phyloP scores from a whole-genome alignment of 1,140 invertebrate genomes.

The Homarus americanus region DNA sequence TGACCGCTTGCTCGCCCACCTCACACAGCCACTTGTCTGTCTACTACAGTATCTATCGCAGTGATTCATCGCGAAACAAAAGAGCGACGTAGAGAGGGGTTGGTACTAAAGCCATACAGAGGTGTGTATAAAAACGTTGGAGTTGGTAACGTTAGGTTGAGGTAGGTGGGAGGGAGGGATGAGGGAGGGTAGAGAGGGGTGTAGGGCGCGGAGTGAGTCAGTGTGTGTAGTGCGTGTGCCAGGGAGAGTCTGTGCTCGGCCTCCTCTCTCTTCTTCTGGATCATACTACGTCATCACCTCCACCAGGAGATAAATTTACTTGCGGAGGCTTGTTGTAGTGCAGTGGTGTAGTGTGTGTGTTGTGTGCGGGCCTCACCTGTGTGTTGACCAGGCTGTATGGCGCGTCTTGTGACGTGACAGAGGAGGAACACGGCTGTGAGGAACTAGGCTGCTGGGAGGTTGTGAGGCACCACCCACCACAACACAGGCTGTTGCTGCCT shows the following conservation, averaged over 20 bases:
- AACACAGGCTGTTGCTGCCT: not conserved
- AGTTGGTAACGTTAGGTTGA: not conserved
- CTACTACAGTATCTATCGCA: too few relatives aligned
- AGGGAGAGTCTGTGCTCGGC: not conserved
- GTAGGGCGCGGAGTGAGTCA: conserved; percentile 16
- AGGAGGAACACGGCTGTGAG: not conserved
- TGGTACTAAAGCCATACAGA: too few relatives aligned
- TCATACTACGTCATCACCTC: conserved; percentile 13
- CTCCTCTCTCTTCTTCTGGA: not conserved
- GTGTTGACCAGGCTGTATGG: not conserved
- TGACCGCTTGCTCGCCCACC: not conserved
- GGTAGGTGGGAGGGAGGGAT: not conserved
- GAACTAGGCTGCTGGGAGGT: not conserved
- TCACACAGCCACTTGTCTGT: too few relatives aligned
- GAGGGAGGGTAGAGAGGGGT: not conserved
- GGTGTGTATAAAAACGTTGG: conserved; percentile 30
- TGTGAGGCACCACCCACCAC: not conserved
- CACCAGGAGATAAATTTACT: not conserved
- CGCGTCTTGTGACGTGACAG: not conserved
- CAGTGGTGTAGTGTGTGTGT: not conserved
- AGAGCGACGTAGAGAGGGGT: too few relatives aligned
- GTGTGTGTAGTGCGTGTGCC: conserved; percentile 4
- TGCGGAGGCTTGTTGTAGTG: not conserved
- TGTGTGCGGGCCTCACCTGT: not conserved
- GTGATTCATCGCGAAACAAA: too few relatives aligned